Percentiles rank a stretch among this genome's conserved stretches.
phyloP scores from a whole-genome alignment of 2,797 vertebrate genomes.

The Siniperca obscura region DNA sequence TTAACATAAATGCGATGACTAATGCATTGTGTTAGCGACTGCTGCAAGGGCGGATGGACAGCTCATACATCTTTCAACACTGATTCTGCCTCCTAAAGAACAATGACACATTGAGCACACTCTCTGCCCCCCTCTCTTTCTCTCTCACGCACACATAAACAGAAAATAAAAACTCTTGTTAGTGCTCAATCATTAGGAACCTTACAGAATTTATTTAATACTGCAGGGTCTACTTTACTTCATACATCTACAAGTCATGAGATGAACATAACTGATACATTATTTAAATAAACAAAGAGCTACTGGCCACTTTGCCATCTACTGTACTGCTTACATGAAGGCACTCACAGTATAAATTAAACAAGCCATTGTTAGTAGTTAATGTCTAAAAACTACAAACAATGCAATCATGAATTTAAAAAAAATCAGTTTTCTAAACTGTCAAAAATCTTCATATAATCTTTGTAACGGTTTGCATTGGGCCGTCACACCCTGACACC shows the following conservation, averaged over 20 bases:
- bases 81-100: constrained; percentile 20
- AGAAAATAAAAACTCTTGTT: background rate
- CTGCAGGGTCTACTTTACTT: background rate
- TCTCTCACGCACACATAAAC: background rate
- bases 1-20: constrained; percentile 51
- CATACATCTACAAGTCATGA: background rate
- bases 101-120: constrained; percentile 43
- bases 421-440: constrained; percentile 10
- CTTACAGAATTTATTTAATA: background rate
- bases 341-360: background rate
- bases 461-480: constrained; percentile 19
- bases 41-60: constrained; percentile 53
- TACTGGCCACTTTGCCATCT: background rate
- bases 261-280: background rate
- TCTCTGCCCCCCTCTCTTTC: background rate
- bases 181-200: background rate
- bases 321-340: background rate
- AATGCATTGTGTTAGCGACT: constrained; percentile 38
- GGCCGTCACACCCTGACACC: constrained; percentile 43
- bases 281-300: background rate
- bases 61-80: constrained; percentile 70
- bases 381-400: background rate
- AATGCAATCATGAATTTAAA: background rate
- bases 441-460: background rate
- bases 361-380: background rate